Conservation (phyloP, 2,888 invertebrate species). For the Octodonta nipae region DNA sequence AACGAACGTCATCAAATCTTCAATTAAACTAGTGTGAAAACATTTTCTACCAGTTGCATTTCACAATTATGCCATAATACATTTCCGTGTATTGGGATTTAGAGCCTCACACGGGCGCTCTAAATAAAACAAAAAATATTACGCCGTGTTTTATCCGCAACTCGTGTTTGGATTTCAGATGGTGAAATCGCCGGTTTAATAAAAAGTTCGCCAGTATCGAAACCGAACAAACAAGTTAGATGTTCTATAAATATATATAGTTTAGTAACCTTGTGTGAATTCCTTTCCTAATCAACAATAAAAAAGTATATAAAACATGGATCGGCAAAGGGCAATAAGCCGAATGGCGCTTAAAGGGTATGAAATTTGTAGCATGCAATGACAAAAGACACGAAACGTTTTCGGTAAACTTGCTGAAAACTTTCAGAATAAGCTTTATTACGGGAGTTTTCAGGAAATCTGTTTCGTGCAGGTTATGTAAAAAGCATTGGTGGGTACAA, state of each 20-base stretch:
- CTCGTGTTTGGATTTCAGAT: no score
- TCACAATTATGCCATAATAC: no score
- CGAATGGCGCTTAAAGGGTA: slow-evolving; percentile 5
- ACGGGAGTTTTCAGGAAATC: slow-evolving; percentile 8
- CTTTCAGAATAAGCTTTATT: slow-evolving; percentile 10
- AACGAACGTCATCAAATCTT: no score
- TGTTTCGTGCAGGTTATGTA: slow-evolving; percentile 9
- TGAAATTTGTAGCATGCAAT: slow-evolving; percentile 12
- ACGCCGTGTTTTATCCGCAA: no score
- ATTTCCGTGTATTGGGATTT: no score
- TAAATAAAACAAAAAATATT: no score
- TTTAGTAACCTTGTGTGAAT: slow-evolving; percentile 1
- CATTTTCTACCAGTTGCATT: no score
- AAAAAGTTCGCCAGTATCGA: no score
- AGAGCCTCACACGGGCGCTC: no score
- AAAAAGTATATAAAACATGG: slow-evolving; percentile 9
- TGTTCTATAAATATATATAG: neutral
- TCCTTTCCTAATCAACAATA: slow-evolving; percentile 10
- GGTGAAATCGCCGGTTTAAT: no score
- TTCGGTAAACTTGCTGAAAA: slow-evolving; percentile 7
- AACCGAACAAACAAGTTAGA: no score
- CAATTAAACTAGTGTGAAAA: no score
- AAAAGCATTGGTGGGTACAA: slow-evolving; percentile 1
- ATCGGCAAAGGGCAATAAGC: slow-evolving; percentile 8
- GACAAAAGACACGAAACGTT: slow-evolving; percentile 13